Conservation (phyloP, 2,797 vertebrate genomes). For the Amniataba percoides region DNA sequence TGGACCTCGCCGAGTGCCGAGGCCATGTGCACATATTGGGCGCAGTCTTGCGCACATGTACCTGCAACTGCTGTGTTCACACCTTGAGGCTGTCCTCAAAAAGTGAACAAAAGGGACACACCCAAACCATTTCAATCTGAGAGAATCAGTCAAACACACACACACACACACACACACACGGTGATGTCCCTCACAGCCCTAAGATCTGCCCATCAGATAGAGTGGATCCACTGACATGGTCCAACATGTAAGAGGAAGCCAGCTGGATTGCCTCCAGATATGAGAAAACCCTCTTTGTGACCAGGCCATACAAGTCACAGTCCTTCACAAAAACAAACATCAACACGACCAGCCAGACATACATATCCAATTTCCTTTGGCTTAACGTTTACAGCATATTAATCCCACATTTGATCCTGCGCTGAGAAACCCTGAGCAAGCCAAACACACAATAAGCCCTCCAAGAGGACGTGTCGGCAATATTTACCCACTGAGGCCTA, state of each 20-base stretch:
- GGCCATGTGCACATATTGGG: conserved; percentile 56
- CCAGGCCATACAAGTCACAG: conserved; percentile 59
- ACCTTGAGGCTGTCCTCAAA: conserved; percentile 61
- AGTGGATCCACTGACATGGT: conserved; percentile 70
- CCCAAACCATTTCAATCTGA: conserved; percentile 53
- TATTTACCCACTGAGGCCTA: conserved; percentile 64
- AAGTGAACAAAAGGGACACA: conserved; percentile 71
- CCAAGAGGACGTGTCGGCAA: conserved; percentile 58
- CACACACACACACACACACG: conserved; percentile 34
- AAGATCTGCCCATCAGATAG: conserved; percentile 74
- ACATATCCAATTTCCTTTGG: conserved; percentile 79
- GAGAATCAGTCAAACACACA: conserved; percentile 39
- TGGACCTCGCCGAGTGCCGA: conserved; percentile 60
- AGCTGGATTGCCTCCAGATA: conserved; percentile 76
- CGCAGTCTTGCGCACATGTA: conserved; percentile 57
- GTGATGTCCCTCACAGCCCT: conserved; percentile 54
- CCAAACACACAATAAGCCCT: conserved; percentile 70
- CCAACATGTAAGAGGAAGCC: conserved; percentile 68
- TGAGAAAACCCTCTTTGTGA: conserved; percentile 70
- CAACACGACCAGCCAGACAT: conserved; percentile 66
- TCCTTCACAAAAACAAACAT: conserved; percentile 77
- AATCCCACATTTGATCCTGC: conserved; percentile 74
- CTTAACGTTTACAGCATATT: conserved; percentile 76
- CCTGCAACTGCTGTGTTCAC: conserved; percentile 71
- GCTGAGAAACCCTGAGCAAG: conserved; percentile 66